Conservation (phyloP, 1,140 invertebrate genomes). For the Eurosta solidaginis region DNA sequence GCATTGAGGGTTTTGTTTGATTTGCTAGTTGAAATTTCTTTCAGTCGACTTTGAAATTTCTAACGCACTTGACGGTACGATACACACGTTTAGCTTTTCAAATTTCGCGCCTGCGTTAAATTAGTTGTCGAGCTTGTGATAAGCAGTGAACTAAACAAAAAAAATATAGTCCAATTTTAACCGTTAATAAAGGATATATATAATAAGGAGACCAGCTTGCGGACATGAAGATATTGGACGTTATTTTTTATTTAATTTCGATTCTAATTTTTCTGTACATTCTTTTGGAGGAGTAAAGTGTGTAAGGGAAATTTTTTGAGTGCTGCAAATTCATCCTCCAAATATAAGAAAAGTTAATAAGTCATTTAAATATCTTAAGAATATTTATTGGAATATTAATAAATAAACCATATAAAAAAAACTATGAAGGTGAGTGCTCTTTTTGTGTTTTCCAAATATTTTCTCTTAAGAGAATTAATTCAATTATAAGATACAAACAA, state of each 20-base stretch:
- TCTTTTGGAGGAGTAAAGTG: slow-evolving; percentile 49
- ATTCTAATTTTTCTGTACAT: slow-evolving; percentile 56
- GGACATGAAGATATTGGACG: slow-evolving; percentile 59
- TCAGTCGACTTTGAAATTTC: slow-evolving; percentile 37
- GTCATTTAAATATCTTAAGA: background rate
- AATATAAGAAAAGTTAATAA: no score
- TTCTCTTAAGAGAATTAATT: no score
- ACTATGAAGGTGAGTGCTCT: slow-evolving; percentile 40
- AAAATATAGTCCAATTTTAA: background rate
- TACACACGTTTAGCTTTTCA: background rate
- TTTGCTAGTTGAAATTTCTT: slow-evolving; percentile 30
- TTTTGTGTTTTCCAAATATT: no score
- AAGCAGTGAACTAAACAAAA: background rate
- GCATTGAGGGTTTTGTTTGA: slow-evolving; percentile 29
- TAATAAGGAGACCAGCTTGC: background rate
- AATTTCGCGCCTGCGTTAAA: background rate
- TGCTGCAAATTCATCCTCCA: no score
- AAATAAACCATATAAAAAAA: slow-evolving; percentile 28
- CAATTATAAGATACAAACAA: no score
- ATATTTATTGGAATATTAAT: background rate
- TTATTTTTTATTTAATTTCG: slow-evolving; percentile 56
- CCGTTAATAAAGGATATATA: slow-evolving; percentile 8
- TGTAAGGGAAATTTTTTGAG: no score
- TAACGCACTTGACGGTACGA: slow-evolving; percentile 12
- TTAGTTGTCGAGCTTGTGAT: background rate